Evolutionary conservation across 2,797 vertebrate species (phyloP).

Genomic region (Xiphorhynchus erythropygius): DNA sequence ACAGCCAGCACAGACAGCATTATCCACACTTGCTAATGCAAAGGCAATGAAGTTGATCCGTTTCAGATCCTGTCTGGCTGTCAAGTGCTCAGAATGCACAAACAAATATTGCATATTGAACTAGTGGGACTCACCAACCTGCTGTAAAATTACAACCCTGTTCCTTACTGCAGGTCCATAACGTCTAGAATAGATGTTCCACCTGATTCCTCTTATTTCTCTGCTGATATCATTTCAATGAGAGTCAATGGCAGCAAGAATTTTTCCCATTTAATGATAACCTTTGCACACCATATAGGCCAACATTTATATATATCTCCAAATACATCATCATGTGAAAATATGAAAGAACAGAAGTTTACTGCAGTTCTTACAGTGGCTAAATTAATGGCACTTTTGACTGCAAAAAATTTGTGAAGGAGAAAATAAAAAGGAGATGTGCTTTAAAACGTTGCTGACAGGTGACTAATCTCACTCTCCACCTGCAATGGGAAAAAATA

Average conservation of each 20-base stretch:
- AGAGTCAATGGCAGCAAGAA: neutral
- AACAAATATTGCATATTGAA: neutral
- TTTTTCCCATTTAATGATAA: neutral
- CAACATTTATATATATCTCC: accelerated
- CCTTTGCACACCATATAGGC: neutral
- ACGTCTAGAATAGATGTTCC: neutral
- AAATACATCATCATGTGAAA: neutral
- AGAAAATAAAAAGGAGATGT: accelerated
- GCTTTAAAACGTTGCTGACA: neutral
- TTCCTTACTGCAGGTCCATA: neutral
- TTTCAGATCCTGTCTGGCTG: neutral
- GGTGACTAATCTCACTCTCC: neutral
- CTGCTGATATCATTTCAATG: neutral
- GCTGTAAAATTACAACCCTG: neutral
- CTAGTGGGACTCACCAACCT: neutral
- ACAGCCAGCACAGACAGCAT: neutral
- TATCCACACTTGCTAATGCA: neutral
- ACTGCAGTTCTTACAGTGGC: neutral
- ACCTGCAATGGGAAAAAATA: neutral
- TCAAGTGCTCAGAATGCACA: accelerated
- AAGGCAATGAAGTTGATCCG: neutral
- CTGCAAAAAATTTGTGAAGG: neutral
- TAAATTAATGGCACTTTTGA: neutral
- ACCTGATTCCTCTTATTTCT: neutral
- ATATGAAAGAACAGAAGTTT: neutral